These are phyloP conservation scores for Tinea pellionella DNA, from an alignment of 2,888 invertebrate species.

Conservation along the genomic window DNA sequence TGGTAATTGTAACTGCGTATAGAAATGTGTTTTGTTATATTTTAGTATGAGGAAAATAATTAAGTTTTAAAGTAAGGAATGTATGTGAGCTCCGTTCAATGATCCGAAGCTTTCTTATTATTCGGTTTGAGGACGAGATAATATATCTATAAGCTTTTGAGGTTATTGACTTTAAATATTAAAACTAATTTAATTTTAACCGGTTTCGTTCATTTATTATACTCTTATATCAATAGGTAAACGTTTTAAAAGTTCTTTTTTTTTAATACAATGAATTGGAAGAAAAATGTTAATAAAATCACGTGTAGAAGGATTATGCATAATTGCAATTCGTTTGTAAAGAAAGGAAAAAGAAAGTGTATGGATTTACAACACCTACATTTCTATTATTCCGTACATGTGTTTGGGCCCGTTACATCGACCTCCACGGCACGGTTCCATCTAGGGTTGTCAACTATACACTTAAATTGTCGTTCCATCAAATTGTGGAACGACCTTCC, in stretches of 20 bases:
- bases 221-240: too few species aligned
- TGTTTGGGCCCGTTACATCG: conserved; percentile 47
- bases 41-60: too few species aligned
- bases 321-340: neutral
- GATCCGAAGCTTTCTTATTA: neutral
- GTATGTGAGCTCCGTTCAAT: too few species aligned
- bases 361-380: conserved; percentile 2
- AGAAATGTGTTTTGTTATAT: too few species aligned
- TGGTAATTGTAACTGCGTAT: too few species aligned
- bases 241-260: too few species aligned
- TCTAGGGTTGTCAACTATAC: neutral
- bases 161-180: neutral
- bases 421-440: conserved; percentile 28
- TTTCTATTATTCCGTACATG: conserved; percentile 12
- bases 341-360: conserved; percentile 12
- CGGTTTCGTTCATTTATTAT: neutral
- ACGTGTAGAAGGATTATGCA: neutral
- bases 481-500: too few species aligned
- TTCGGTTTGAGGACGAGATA: neutral
- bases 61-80: too few species aligned
- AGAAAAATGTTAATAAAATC: neutral
- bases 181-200: neutral
- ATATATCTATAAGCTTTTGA: neutral
- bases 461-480: too few species aligned
- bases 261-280: neutral